These are phyloP conservation scores for Iselma pallidipennis DNA, from an alignment of 2,888 invertebrate species.

Conservation along the genomic window DNA sequence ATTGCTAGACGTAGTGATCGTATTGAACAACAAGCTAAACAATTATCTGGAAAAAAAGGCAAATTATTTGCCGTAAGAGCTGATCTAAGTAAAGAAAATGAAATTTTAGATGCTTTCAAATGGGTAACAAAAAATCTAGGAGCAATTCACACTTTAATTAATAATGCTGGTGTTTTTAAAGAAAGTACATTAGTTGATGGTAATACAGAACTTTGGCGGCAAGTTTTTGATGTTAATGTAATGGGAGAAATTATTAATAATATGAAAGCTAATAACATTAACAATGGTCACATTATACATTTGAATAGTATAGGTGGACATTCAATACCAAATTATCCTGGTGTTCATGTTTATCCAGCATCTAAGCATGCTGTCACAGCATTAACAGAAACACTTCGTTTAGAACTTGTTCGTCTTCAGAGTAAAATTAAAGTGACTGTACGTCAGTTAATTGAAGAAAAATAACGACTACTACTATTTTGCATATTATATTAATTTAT, in stretches of 20 bases:
- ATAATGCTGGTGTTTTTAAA: conserved; percentile 49
- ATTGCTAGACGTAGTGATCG: conserved; percentile 34
- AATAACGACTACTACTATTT: background rate
- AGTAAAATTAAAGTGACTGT: conserved; percentile 47
- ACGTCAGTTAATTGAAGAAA: conserved; percentile 17
- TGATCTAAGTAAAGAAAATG: conserved; percentile 48
- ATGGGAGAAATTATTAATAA: conserved; percentile 33
- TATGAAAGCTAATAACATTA: conserved; percentile 32
- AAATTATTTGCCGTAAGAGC: conserved; percentile 47
- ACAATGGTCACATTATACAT: conserved; percentile 38
- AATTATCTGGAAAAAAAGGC: conserved; percentile 34
- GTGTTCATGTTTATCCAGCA: conserved; percentile 40
- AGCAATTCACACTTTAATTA: conserved; percentile 49
- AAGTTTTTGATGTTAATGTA: conserved; percentile 32
- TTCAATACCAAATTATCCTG: conserved; percentile 29
- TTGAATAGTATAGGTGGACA: conserved; percentile 38
- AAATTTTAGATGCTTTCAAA: conserved; percentile 45
- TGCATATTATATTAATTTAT: background rate
- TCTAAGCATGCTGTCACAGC: conserved; percentile 48
- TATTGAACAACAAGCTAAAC: conserved; percentile 29
- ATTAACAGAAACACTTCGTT: conserved; percentile 48
- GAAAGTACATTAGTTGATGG: conserved; percentile 37
- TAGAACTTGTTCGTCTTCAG: conserved; percentile 44
- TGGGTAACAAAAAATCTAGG: conserved; percentile 48
- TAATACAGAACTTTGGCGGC: conserved; percentile 30